Conservation (phyloP, 2,888 invertebrate genomes). For the Crioceris asparagi region DNA sequence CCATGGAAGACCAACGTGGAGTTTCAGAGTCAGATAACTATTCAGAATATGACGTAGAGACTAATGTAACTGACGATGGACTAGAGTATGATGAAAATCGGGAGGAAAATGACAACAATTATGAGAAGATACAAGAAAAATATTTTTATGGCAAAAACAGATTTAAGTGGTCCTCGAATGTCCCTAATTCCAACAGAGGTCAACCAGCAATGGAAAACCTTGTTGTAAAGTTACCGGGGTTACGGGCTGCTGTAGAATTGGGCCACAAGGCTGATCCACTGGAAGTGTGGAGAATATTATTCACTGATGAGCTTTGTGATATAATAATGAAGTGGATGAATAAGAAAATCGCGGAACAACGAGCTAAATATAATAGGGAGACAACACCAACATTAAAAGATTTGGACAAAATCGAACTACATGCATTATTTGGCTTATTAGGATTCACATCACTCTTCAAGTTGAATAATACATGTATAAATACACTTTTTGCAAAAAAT, state of each 20-base stretch:
- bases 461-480: slow-evolving; percentile 7
- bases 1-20: too few species aligned
- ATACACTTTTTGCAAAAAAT: slow-evolving; percentile 6
- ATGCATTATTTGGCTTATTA: slow-evolving; percentile 6
- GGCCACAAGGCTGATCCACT: slow-evolving; percentile 7
- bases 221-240: slow-evolving; percentile 10
- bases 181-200: too few species aligned
- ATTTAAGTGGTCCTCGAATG: too few species aligned
- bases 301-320: slow-evolving; percentile 9
- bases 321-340: slow-evolving; percentile 6
- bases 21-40: too few species aligned
- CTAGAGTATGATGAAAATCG: too few species aligned
- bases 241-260: slow-evolving; percentile 8
- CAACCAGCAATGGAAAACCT: slow-evolving; percentile 9
- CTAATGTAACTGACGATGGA: too few species aligned
- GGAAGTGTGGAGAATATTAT: slow-evolving; percentile 8
- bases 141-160: too few species aligned
- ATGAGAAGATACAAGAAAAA: too few species aligned
- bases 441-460: slow-evolving; percentile 7
- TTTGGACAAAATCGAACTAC: slow-evolving; percentile 1
- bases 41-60: too few species aligned
- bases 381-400: neutral
- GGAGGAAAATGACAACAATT: too few species aligned
- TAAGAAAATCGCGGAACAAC: slow-evolving; percentile 5
- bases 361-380: neutral